Evolutionary conservation across 2,113 vertebrate genomes (phyloP), one percentile per base, ranked within the genome.

Genomic region (Sardina pilchardus): DNA sequence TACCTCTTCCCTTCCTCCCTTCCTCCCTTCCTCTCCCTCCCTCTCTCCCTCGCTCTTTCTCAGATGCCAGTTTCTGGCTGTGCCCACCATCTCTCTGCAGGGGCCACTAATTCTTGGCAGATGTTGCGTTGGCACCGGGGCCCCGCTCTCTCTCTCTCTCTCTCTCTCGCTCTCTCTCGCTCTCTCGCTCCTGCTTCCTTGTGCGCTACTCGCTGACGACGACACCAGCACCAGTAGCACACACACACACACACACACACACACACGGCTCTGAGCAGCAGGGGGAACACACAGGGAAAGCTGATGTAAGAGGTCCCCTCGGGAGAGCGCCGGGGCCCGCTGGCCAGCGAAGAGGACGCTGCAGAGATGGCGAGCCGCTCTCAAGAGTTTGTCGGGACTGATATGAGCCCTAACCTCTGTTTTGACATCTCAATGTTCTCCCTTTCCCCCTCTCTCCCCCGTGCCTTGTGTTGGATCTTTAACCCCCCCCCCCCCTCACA

Each of bases 61-160:
- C 63, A 12, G 43, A 89, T 43, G 81, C 89, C 89, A 78, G 50
- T 83, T 85, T 0, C 87, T 91, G 89, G 89, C 90, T 83, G 50
- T 9, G 83, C 36, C 50, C 53, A 34, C 81, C 3, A 2, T 84
- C 85, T 87, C 88, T 90, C 88, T 89, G 91, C 88, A 71, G 86
- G 81, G 78, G 86, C 86, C 82, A 86, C 85, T 85, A 50, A 92
- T 89, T 90, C 87, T 89, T 90, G 89, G 90, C 87, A 84, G 89
- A 89, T 90, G 86, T 90, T 88, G 82, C 44, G 26, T 84, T 85
- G 87, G 86, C 87, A 87, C 83, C 78, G 10, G 42, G n/a, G 86
- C 85, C 85, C 75, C 85, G 45, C 85, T 56, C 45, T 8, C 17
- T 0, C 45, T 47, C 45, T 45, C 43, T 44, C n/a, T n/a, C 85